These are phyloP conservation scores for Heterodera carotae DNA, from an alignment of 1,140 invertebrate species.

Conservation along the genomic window DNA sequence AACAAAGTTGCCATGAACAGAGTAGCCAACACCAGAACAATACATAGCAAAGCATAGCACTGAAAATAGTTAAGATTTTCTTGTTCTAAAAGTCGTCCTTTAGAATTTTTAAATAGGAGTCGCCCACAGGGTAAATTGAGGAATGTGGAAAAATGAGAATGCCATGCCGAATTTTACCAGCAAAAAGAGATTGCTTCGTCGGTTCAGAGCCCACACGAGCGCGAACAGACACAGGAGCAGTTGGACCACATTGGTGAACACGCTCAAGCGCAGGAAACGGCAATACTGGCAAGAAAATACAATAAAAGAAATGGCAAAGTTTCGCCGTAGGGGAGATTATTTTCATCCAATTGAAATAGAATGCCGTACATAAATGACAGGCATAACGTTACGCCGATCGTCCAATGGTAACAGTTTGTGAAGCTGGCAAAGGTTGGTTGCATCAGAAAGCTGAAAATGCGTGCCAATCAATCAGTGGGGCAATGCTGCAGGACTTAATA, in stretches of 20 bases:
- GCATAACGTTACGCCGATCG: constrained; percentile 13
- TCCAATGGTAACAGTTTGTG: constrained; percentile 8
- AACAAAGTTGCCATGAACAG: constrained; percentile 15
- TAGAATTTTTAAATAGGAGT: too few relatives aligned
- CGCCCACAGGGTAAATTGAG: too few relatives aligned
- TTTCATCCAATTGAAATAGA: too few relatives aligned
- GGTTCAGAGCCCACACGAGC: constrained; percentile 31
- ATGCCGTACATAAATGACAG: constrained; percentile 27
- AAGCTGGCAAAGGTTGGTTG: not conserved
- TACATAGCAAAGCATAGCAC: constrained; percentile 32
- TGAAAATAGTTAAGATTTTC: too few relatives aligned
- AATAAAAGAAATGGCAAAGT: not conserved
- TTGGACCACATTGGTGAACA: constrained; percentile 32
- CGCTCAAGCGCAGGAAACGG: constrained; percentile 28
- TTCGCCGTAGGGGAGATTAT: too few relatives aligned
- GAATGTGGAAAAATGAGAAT: too few relatives aligned
- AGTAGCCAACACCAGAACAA: constrained; percentile 23
- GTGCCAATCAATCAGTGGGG: too few relatives aligned
- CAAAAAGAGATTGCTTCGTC: constrained; percentile 35
- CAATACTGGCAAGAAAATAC: constrained; percentile 23
- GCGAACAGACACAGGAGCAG: constrained; percentile 30
- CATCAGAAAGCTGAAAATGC: constrained; percentile 11
- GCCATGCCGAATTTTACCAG: too few relatives aligned
- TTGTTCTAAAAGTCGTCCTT: too few relatives aligned
- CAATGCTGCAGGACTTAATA: too few relatives aligned